These are phyloP conservation scores for Formica aserva DNA, from an alignment of 2,888 invertebrate genomes.

Conservation along the genomic window DNA sequence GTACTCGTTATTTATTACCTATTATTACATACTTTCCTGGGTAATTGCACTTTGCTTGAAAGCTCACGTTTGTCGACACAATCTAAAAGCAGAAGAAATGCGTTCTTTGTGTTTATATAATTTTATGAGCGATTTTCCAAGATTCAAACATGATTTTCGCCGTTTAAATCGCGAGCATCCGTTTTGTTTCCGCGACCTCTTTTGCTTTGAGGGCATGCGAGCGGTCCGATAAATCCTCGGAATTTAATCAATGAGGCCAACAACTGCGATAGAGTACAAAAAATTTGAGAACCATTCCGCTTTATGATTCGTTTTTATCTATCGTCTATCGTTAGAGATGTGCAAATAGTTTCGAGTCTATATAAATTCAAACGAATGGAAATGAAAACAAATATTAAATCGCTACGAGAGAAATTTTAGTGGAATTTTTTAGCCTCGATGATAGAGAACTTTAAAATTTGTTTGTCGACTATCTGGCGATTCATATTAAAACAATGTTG, in stretches of 20 bases:
- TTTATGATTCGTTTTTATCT: conserved; percentile 18
- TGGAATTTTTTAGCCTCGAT: not conserved
- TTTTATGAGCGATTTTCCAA: conserved; percentile 1
- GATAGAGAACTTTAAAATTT: not conserved
- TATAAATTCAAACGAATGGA: conserved; percentile 2
- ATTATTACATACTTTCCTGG: not conserved
- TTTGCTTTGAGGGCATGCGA: conserved; percentile 19
- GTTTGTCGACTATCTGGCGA: not conserved
- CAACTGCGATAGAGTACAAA: conserved; percentile 10
- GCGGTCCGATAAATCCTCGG: conserved; percentile 38
- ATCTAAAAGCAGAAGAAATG: not conserved
- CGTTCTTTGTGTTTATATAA: not conserved
- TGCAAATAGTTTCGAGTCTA: not conserved
- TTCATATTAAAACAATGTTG: not conserved
- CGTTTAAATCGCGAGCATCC: conserved; percentile 23
- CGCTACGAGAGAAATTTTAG: not conserved
- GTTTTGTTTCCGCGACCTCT: conserved; percentile 35
- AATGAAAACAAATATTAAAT: conserved; percentile 14
- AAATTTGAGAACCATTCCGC: conserved; percentile 21
- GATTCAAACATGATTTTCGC: conserved; percentile 35
- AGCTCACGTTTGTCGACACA: not conserved
- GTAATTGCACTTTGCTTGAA: not conserved
- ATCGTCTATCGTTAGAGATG: conserved; percentile 13
- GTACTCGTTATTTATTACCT: not conserved
- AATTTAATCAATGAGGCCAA: conserved; percentile 48